A percentile compares a stretch with the other conserved stretches of the same genome.
Conservation (phyloP, 1,140 invertebrate genomes). For the Euura lappo region DNA sequence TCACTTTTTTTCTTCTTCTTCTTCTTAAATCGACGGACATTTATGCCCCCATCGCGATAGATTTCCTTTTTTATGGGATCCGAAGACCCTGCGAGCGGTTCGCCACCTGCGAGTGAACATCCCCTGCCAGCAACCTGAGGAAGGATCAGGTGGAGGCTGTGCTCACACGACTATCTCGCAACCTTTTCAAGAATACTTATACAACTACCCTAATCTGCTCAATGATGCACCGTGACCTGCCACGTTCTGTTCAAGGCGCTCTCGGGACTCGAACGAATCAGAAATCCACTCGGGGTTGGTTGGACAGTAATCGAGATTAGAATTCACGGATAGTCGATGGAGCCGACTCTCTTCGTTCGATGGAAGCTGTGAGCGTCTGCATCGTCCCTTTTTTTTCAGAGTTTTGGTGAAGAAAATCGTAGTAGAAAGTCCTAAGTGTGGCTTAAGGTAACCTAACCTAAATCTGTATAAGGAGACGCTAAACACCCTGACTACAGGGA, state of each 20-base stretch:
- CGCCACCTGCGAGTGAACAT: not conserved
- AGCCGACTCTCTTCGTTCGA: too few relatives aligned
- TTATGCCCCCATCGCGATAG: slow-evolving; percentile 1
- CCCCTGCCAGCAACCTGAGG: not conserved
- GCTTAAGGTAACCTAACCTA: slow-evolving; percentile 3
- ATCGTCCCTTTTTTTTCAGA: not conserved
- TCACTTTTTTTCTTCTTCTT: not conserved
- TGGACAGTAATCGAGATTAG: too few relatives aligned
- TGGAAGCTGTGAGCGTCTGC: too few relatives aligned
- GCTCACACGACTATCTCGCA: slow-evolving; percentile 6
- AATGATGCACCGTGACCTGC: slow-evolving; percentile 29
- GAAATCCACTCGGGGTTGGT: too few relatives aligned
- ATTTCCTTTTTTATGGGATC: slow-evolving; percentile 3
- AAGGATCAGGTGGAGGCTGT: not conserved
- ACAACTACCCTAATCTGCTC: slow-evolving; percentile 27
- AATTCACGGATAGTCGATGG: too few relatives aligned
- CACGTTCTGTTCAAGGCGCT: not conserved
- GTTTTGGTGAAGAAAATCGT: not conserved
- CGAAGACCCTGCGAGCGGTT: not conserved
- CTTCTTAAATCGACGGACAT: not conserved
- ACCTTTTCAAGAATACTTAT: not conserved
- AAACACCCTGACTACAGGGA: slow-evolving; percentile 12
- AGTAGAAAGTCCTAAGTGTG: not conserved
- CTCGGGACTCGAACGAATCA: not conserved
- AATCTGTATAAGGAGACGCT: slow-evolving; percentile 12